A percentile compares a stretch with the other conserved stretches of the same genome.
These are phyloP conservation scores for Knipowitschia caucasica DNA, from an alignment of 2,797 vertebrate genomes.

Conservation along the genomic window DNA sequence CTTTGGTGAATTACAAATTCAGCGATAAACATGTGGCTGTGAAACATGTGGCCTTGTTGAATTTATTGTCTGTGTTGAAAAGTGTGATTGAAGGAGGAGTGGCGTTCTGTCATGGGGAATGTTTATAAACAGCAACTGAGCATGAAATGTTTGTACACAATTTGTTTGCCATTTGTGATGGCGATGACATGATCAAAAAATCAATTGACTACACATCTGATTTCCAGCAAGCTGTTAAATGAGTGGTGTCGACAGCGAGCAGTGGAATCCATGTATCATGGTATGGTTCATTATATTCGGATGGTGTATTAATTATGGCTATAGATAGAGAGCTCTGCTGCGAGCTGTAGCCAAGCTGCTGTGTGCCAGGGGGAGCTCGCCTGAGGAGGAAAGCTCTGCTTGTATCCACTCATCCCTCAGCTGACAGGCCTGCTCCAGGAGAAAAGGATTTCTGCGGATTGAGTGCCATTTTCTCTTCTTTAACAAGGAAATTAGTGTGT, in stretches of 20 bases:
- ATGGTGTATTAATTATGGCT: slow-evolving; percentile 73
- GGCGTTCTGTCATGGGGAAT: slow-evolving; percentile 48
- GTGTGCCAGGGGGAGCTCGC: slow-evolving; percentile 70
- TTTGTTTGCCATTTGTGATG: slow-evolving; percentile 70
- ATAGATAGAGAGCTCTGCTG: slow-evolving; percentile 67
- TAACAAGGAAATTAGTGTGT: slow-evolving; percentile 76
- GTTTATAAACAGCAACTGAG: slow-evolving; percentile 63
- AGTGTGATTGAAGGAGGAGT: slow-evolving; percentile 22
- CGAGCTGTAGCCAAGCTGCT: slow-evolving; percentile 62
- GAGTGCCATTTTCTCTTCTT: slow-evolving; percentile 77
- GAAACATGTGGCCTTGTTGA: slow-evolving; percentile 40
- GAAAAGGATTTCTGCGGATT: slow-evolving; percentile 65
- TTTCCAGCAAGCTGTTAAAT: slow-evolving; percentile 60
- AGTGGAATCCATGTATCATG: slow-evolving; percentile 62
- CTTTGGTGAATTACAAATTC: slow-evolving; percentile 65
- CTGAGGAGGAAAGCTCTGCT: slow-evolving; percentile 70
- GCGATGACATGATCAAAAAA: slow-evolving; percentile 70
- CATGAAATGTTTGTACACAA: slow-evolving; percentile 65
- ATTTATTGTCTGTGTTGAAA: slow-evolving; percentile 43
- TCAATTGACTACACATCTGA: slow-evolving; percentile 67
- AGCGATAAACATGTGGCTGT: slow-evolving; percentile 58
- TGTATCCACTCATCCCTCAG: slow-evolving; percentile 67
- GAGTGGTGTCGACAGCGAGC: slow-evolving; percentile 55
- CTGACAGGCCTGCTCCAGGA: slow-evolving; percentile 73
- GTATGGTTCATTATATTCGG: slow-evolving; percentile 69